A percentile compares a stretch with the other conserved stretches of the same genome.
These are phyloP conservation scores for Protonibea diacanthus DNA, from an alignment of 2,797 vertebrate genomes.

Conservation along the genomic window DNA sequence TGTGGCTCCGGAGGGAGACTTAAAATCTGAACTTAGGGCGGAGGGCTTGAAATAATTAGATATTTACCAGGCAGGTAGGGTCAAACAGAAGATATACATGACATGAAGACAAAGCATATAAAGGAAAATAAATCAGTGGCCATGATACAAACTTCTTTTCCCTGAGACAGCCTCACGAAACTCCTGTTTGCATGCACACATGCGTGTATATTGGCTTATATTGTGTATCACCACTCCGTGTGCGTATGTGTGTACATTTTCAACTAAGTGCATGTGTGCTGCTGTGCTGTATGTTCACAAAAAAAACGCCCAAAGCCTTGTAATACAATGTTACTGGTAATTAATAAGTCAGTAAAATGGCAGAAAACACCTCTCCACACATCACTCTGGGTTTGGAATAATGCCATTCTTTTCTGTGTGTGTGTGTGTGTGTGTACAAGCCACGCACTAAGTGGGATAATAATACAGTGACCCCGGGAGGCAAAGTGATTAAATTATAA, in stretches of 20 bases:
- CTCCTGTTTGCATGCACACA: not conserved
- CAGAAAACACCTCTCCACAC: conserved; percentile 69
- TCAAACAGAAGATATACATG: not conserved
- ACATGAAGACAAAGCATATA: not conserved
- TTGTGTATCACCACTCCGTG: not conserved
- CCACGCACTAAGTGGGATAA: conserved; percentile 78
- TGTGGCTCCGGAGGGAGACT: no score
- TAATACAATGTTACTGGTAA: conserved; percentile 78
- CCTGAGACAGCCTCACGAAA: not conserved
- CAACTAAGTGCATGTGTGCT: not conserved
- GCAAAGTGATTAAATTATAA: conserved; percentile 99
- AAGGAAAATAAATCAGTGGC: not conserved
- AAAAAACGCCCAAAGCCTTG: conserved; percentile 73
- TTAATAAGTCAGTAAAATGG: conserved; percentile 81
- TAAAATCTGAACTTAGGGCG: no score
- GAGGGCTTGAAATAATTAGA: not conserved
- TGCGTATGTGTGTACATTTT: not conserved
- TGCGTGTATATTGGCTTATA: not conserved
- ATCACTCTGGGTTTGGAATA: conserved; percentile 70
- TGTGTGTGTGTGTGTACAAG: conserved; percentile 70
- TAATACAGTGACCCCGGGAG: conserved; percentile 89
- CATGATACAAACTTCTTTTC: not conserved
- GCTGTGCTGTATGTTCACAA: conserved; percentile 28
- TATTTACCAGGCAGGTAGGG: not conserved
- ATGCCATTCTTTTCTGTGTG: conserved; percentile 60